Base-by-base conservation (phyloP, 2,113 vertebrate genomes). In the Anguilla rostrata region DNA sequence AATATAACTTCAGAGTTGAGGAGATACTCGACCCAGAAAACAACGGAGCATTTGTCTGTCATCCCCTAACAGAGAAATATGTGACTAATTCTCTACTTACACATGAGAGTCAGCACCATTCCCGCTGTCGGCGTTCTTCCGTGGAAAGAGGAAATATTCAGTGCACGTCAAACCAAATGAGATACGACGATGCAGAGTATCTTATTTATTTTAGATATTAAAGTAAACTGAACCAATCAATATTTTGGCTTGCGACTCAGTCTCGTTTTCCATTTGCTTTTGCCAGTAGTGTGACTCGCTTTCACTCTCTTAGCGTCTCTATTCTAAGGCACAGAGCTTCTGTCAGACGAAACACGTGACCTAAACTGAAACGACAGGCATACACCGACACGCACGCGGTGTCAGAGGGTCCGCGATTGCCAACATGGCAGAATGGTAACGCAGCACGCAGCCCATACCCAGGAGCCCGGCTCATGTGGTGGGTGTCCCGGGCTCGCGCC, bases 281-380 rank as follows among this genome's bases (percentile, higher is more conserved):
- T 56, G 29, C 46, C 63, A 75, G 84, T 9, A 34, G 41, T 78
- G 66, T 84, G 83, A 78, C 84, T 85, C 84, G 22, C 66, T 79
- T 78, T 79, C 81, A 39, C 20, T 63, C 53, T 82, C 79, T 41
- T n/a, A 49, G 78, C 81, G 81, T 22, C 43, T 86, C 40, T 87
- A 60, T 86, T 86, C 79, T 86, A 29, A 81, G 53, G 83, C 85
- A 81, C 60, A 26, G 49, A 85, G 86, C 60, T 81, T 40, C 85
- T 90, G 85, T 84, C 87, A 86, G 57, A 82, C 39, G 7, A 41
- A 88, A 63, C 90, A 91, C 88, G 90, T 92, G 90, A 85, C 83
- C 41, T 71, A 41, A 80, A 57, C 34, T 81, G 39, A 84, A 88
- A 41, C 41, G 15, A 46, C 60, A 86, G 11, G 40, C 78, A 60